Base-by-base conservation (phyloP, 2,888 invertebrate species). In the Rotaria socialis region DNA sequence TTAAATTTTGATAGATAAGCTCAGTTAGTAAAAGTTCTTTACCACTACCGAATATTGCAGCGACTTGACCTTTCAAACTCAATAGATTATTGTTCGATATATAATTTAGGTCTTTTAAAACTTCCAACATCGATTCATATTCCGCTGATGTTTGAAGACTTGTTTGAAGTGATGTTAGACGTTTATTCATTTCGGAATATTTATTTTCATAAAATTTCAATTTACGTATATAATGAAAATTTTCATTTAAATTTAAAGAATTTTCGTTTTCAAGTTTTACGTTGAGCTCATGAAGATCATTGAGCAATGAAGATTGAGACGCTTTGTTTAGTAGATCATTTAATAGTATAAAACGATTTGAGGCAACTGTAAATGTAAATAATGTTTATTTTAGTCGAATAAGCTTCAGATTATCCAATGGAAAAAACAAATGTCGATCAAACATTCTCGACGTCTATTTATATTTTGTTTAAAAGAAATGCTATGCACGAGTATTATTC, bases 1-100 rank as follows among this genome's bases (percentile, higher is more conserved):
- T 93, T 85, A 95, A 94, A 90, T 97, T 96, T 88, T 95, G 94
- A 89, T 97, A 94, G 60, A 98, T 94, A 84, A 99, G 92, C 91
- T 99, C 98, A 0, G 98, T 97, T 87, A 98, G 94, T 86, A 99
- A 93, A 41, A 99, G 92, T 88, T 92, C 97, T 85, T 93, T 92
- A 89, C 94, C 94, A 80, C 95, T 94, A 93, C 96, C 95, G 91
- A 94, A 94, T 35, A 86, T 11, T 89, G 95, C 94, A 2, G 96
- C 96, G 0, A 96, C 95, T 87, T 94, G 93, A 0, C 96, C 96
- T 91, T 95, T 95, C 86, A 95, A 91, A 87, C 94, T 93, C 5
- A 95, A 94, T 93, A 91, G 88, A 91, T 89, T 86, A 22, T 22
- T 75, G 41, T 86, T 52, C 22, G 84, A 50, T 19, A 86, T 85